These are phyloP conservation scores for Dysmachus trigonus DNA, from an alignment of 2,888 invertebrate species.

Conservation along the genomic window DNA sequence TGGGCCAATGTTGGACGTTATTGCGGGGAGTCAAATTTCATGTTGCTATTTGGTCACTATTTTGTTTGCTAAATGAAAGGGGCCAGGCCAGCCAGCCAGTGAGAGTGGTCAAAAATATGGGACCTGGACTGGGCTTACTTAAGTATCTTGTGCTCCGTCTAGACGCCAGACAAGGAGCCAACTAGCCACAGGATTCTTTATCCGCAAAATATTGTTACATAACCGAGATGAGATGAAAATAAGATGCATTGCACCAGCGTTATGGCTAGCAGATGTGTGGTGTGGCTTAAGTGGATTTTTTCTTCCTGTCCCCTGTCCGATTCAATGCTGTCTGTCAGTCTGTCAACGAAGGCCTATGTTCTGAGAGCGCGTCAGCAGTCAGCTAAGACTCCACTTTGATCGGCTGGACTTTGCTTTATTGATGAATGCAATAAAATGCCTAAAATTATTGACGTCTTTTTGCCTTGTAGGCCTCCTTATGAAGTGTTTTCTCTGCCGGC, in stretches of 20 bases:
- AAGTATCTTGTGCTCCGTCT: constrained; percentile 15
- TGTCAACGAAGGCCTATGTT: neutral
- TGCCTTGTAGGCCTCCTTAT: neutral
- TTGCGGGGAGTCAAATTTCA: constrained; percentile 31
- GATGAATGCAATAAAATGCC: constrained; percentile 8
- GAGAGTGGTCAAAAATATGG: neutral
- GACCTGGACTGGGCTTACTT: neutral
- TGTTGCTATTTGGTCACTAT: constrained; percentile 41
- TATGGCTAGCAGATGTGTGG: constrained; percentile 47
- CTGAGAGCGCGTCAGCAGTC: neutral
- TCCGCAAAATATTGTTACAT: constrained; percentile 48
- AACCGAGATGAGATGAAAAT: constrained; percentile 34
- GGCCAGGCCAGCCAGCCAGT: neutral
- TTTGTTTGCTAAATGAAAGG: constrained; percentile 46
- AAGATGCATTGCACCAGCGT: constrained; percentile 6
- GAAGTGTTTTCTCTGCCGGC: neutral
- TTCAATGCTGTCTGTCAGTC: neutral
- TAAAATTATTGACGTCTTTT: neutral
- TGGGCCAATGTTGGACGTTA: constrained; percentile 11
- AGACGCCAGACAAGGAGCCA: constrained; percentile 46
- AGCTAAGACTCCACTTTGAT: neutral
- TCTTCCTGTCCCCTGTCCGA: neutral
- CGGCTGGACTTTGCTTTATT: neutral
- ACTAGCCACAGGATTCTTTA: constrained; percentile 19
- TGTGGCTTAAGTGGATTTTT: constrained; percentile 37